Conservation (phyloP, 1,140 invertebrate species). For the Metopolophium dirhodum region DNA sequence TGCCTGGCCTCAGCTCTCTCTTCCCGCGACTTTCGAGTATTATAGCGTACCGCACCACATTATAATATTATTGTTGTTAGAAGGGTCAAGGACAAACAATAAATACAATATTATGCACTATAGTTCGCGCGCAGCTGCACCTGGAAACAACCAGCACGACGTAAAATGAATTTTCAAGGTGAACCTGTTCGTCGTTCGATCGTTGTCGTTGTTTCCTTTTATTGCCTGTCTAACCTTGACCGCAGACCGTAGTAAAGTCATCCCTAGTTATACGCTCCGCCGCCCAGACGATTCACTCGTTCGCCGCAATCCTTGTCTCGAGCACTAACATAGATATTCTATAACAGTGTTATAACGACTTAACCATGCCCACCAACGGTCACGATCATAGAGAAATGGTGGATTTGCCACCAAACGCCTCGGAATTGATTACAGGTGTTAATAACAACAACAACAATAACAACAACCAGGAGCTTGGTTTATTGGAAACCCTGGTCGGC, state of each 20-base stretch:
- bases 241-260: not conserved
- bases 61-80: not conserved
- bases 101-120: not conserved
- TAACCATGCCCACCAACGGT: conserved; percentile 32
- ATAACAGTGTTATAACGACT: not conserved
- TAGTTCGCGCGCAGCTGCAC: not conserved
- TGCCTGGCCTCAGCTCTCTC: too few species aligned
- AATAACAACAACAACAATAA: conserved; percentile 60
- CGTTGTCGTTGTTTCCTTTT: not conserved
- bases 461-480: conserved; percentile 77
- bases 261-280: not conserved
- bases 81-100: not conserved
- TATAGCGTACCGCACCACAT: too few species aligned
- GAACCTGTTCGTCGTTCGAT: conserved; percentile 24
- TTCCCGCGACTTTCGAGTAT: too few species aligned
- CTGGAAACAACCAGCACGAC: not conserved
- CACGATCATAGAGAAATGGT: conserved; percentile 35
- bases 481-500: conserved; percentile 93
- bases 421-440: conserved; percentile 2
- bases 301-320: not conserved
- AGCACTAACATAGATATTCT: not conserved
- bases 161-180: conserved; percentile 17
- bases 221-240: too few species aligned
- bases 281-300: not conserved
- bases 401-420: not conserved